A percentile compares a stretch with the other conserved stretches of the same genome.
Evolutionary conservation across 2,888 invertebrate genomes (phyloP).

Genomic region (Machimus atricapillus): DNA sequence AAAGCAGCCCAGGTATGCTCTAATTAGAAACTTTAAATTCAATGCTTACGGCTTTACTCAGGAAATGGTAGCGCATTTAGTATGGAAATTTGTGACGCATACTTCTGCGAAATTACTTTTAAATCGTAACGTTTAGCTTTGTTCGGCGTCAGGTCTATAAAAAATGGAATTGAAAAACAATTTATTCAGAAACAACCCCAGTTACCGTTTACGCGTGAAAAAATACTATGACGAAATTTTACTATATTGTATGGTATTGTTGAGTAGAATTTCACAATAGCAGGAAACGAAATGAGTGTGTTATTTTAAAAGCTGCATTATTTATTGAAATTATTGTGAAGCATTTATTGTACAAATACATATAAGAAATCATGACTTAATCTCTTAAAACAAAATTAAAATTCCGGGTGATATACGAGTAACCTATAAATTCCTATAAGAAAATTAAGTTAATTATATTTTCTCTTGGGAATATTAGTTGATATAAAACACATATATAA

Average conservation of each 20-base stretch:
- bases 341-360: no score
- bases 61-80: not conserved
- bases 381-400: no score
- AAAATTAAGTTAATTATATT: no score
- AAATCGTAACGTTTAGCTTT: not conserved
- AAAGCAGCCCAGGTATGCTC: not conserved
- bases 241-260: not conserved
- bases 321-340: no score
- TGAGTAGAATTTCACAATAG: not conserved
- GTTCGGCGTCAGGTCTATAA: not conserved
- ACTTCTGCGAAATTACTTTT: not conserved
- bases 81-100: conserved; percentile 6
- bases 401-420: no score
- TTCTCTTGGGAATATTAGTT: no score
- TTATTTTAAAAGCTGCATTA: not conserved
- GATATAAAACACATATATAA: no score
- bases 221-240: not conserved
- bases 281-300: not conserved
- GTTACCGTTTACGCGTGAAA: not conserved
- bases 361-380: no score
- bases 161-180: not conserved
- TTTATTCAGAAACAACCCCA: not conserved
- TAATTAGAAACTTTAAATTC: not conserved
- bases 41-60: not conserved
- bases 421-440: no score